A percentile compares a stretch with the other conserved stretches of the same genome.
Evolutionary conservation across 2,113 vertebrate genomes (phyloP).

Genomic region (Picathartes gymnocephalus): DNA sequence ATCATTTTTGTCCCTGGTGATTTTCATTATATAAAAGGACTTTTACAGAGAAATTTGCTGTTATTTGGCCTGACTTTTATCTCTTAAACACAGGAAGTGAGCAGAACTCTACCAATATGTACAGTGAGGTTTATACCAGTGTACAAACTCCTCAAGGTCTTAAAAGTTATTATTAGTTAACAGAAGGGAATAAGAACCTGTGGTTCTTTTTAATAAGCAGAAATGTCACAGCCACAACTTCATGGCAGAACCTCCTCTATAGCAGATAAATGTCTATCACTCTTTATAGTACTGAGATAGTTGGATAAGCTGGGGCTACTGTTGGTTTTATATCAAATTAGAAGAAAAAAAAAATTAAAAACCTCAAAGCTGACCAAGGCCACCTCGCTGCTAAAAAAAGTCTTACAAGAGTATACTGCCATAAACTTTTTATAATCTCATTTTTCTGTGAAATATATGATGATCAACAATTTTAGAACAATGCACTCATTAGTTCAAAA

Average conservation of each 20-base stretch:
- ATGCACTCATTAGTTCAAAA: not conserved
- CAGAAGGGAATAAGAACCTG: not conserved
- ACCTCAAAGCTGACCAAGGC: not conserved
- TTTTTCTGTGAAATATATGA: not conserved
- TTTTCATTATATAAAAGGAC: not conserved
- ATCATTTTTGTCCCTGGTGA: fast-evolving
- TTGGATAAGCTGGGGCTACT: not conserved
- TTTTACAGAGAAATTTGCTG: not conserved
- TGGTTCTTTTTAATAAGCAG: not conserved
- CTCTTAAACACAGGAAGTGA: not conserved
- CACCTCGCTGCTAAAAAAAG: not conserved
- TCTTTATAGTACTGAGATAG: not conserved
- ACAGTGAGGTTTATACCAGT: not conserved
- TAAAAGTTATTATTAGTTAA: not conserved
- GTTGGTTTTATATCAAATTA: not conserved
- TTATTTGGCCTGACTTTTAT: not conserved
- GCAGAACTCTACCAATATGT: not conserved
- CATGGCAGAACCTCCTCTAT: not conserved
- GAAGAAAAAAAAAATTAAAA: not conserved
- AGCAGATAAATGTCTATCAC: not conserved
- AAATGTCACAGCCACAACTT: not conserved
- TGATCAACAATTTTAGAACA: slow-evolving; percentile 1
- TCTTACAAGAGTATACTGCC: not conserved
- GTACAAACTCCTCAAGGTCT: not conserved
- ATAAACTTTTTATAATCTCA: not conserved